A percentile compares a stretch with the other conserved stretches of the same genome.
These are phyloP conservation scores for Eulithis prunata DNA, from an alignment of 2,888 invertebrate genomes.

Conservation along the genomic window DNA sequence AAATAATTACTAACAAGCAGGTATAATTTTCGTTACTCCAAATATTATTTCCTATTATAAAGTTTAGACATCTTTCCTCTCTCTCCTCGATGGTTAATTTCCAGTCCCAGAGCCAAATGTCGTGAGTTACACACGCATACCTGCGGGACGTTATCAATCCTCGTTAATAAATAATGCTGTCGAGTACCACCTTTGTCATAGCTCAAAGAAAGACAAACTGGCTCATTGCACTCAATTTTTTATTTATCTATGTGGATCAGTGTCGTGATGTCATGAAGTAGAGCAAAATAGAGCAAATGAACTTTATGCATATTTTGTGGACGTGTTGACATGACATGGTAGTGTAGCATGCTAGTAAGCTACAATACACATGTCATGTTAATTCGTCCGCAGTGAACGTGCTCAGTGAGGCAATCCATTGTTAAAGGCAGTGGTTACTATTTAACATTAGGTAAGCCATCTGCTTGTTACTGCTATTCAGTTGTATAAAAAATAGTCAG, in stretches of 20 bases:
- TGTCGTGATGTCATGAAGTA: too few relatives aligned
- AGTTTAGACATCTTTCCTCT: slow-evolving; percentile 22
- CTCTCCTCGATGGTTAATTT: slow-evolving; percentile 11
- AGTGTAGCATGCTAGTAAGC: too few relatives aligned
- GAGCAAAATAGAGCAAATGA: too few relatives aligned
- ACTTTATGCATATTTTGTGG: too few relatives aligned
- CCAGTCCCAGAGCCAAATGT: slow-evolving; percentile 23
- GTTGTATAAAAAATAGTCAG: too few relatives aligned
- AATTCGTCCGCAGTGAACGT: too few relatives aligned
- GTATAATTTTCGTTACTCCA: slow-evolving; percentile 3
- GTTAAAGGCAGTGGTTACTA: too few relatives aligned
- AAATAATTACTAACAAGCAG: slow-evolving; percentile 1
- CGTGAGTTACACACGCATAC: slow-evolving; percentile 38
- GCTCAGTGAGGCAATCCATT: too few relatives aligned
- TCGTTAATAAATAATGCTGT: slow-evolving; percentile 68
- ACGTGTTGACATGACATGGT: too few relatives aligned
- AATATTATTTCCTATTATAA: slow-evolving; percentile 10
- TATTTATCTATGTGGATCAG: not conserved
- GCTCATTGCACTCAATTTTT: not conserved
- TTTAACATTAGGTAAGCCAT: too few relatives aligned
- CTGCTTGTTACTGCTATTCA: too few relatives aligned
- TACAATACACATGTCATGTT: too few relatives aligned
- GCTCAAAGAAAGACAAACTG: slow-evolving; percentile 11
- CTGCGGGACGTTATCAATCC: slow-evolving; percentile 69
- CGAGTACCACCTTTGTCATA: slow-evolving; percentile 27